A percentile compares a stretch with the other conserved stretches of the same genome.
Conservation (phyloP, 2,113 vertebrate species). For the Podarcis cretensis region DNA sequence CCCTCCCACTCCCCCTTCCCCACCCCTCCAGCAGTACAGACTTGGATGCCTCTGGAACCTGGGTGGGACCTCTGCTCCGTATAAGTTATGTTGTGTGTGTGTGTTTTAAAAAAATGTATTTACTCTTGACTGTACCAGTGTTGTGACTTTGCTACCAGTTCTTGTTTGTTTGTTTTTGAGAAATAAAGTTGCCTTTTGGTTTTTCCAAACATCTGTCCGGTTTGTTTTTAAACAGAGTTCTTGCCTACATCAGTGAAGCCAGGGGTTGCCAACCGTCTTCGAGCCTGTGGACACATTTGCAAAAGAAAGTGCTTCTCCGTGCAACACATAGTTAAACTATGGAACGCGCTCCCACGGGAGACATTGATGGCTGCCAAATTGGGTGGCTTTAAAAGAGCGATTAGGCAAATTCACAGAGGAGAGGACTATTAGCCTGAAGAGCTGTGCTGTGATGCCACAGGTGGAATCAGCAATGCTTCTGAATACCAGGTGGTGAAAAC, state of each 20-base stretch:
- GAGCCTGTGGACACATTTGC: not conserved
- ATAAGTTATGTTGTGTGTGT: slow-evolving; percentile 49
- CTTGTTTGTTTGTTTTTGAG: slow-evolving; percentile 1
- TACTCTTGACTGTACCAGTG: not conserved
- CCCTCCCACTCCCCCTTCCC: not conserved
- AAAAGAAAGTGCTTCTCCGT: not conserved
- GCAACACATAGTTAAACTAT: no score
- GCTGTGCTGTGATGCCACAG: no score
- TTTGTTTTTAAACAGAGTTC: not conserved
- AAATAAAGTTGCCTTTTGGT: slow-evolving; percentile 24
- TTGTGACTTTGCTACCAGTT: slow-evolving; percentile 33
- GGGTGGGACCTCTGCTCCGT: not conserved
- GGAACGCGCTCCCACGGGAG: no score
- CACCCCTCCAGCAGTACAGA: not conserved
- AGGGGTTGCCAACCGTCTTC: not conserved
- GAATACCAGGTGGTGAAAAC: no score
- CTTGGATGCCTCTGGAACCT: not conserved
- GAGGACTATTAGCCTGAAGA: no score
- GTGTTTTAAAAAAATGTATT: not conserved
- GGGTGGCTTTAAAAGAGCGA: no score
- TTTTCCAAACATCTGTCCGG: not conserved
- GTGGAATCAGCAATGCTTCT: no score
- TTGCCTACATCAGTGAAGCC: not conserved
- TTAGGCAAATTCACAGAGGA: no score
- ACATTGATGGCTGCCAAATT: no score